These are phyloP conservation scores for Barbus barbus DNA, from an alignment of 2,113 vertebrate genomes.

Conservation along the genomic window DNA sequence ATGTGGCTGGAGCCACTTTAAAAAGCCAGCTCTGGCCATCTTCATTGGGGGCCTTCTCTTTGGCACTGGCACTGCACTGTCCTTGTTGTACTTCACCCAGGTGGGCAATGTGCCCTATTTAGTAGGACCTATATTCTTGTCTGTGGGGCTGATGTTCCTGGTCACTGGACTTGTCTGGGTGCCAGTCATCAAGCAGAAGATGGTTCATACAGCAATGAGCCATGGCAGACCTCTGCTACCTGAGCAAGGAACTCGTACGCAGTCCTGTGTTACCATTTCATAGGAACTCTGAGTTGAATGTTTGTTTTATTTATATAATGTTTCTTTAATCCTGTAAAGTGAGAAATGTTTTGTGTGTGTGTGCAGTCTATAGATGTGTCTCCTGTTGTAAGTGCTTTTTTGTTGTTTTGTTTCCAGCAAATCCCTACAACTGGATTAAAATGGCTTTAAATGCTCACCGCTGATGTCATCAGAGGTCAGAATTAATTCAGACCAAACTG, in stretches of 20 bases:
- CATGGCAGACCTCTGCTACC: neutral
- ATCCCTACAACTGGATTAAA: constrained; percentile 50
- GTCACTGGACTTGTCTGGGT: constrained; percentile 53
- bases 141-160: constrained; percentile 51
- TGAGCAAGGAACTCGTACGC: neutral
- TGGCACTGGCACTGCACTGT: neutral
- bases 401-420: neutral
- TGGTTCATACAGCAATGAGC: constrained; percentile 36
- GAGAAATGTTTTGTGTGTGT: neutral
- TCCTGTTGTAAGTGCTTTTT: neutral
- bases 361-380: constrained; percentile 5
- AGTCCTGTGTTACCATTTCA: constrained; percentile 32
- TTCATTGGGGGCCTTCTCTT: constrained; percentile 45
- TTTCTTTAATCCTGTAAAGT: neutral
- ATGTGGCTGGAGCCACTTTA: constrained; percentile 44
- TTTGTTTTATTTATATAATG: neutral
- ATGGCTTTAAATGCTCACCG: constrained; percentile 41
- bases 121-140: constrained; percentile 45
- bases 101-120: constrained; percentile 15
- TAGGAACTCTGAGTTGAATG: too few relatives aligned
- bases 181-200: constrained; percentile 47
- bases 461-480: constrained; percentile 38
- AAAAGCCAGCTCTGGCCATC: constrained; percentile 39
- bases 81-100: constrained; percentile 50
- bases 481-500: constrained; percentile 36